Base-by-base conservation (phyloP, 2,797 vertebrate species). In the Catamblyrhynchus diadema region DNA sequence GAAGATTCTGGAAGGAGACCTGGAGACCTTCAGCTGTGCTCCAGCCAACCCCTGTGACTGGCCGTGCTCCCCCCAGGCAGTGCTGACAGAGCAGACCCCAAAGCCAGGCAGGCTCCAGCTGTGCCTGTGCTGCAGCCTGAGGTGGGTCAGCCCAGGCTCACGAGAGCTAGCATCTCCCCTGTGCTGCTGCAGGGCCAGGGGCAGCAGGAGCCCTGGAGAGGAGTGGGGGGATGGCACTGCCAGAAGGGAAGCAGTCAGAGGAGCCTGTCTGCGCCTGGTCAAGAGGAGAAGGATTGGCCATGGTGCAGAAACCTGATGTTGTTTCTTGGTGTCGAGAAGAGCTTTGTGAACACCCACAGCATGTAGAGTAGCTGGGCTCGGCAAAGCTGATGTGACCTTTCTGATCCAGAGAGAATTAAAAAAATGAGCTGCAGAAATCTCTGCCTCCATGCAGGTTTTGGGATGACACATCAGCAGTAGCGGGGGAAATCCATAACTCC, bases 391-490 rank as follows among this genome's bases (percentile, higher is more conserved):
- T 5, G 5, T 42, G 65, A 74, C 30, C 61, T 61, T 80, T 86
- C 69, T 87, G 79, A 85, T 56, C 9, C 59, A 72, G 83, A 41
- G 30, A 79, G 48, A 41, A 35, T 41, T 35, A 44, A n/a, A n/a
- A n/a, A n/a, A n/a, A 50, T 11, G 21, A 82, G 51, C 44, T 47
- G 45, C 30, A 61, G 66, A 50, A 75, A 51, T 64, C 81, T 33
- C 41, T 66, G 47, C 42, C 28, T 70, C 37, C 0, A 0, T 45
- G 44, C 21, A 85, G 37, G 4, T 53, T 60, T 85, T 3, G 28
- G 24, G 47, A 22, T 14, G 21, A 11, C 44, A 41, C 4, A 1
- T 32, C 37, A 50, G 44, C 48, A 47, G 39, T 17, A 70, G 23
- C 1, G 1, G 25, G 39, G 61, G 67, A 80, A 82, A 70, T 56